phyloP scores from a whole-genome alignment of 1,140 invertebrate genomes.

The Drosophila micromelanica region DNA sequence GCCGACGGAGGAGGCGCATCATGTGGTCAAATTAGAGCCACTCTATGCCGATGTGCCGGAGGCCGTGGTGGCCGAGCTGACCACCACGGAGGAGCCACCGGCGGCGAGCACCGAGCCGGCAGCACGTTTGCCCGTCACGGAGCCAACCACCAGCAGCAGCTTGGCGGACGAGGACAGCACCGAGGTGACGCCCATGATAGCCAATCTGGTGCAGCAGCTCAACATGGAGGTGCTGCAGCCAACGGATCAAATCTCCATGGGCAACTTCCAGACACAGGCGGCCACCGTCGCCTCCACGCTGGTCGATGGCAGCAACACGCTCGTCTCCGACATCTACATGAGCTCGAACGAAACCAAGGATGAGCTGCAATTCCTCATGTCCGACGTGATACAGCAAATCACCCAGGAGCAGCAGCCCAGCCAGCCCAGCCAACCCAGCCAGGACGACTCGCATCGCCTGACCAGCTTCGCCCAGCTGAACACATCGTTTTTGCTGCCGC shows the following conservation, averaged over 20 bases:
- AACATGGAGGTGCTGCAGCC: slow-evolving; percentile 74
- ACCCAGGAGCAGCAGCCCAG: slow-evolving; percentile 39
- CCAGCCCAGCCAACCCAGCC: slow-evolving; percentile 9
- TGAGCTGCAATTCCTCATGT: slow-evolving; percentile 76
- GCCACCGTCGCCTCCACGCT: slow-evolving; percentile 84
- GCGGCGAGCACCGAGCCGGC: slow-evolving; percentile 44
- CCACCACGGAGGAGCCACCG: slow-evolving; percentile 8
- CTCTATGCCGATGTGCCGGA: slow-evolving; percentile 54
- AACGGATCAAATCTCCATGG: slow-evolving; percentile 79
- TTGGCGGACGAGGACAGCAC: slow-evolving; percentile 50
- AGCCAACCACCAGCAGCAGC: slow-evolving; percentile 48
- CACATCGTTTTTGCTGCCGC: slow-evolving; percentile 62
- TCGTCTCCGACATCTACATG: slow-evolving; percentile 56
- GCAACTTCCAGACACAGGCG: slow-evolving; percentile 82
- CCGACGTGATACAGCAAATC: slow-evolving; percentile 79
- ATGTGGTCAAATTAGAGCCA: slow-evolving; percentile 58
- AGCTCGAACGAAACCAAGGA: slow-evolving; percentile 78
- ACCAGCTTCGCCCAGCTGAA: slow-evolving; percentile 74
- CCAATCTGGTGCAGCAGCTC: slow-evolving; percentile 74
- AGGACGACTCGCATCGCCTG: slow-evolving; percentile 56
- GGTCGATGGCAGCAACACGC: slow-evolving; percentile 69
- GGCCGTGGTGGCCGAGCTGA: slow-evolving; percentile 35
- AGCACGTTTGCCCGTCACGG: slow-evolving; percentile 53
- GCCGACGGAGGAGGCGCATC: slow-evolving; percentile 26
- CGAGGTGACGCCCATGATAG: slow-evolving; percentile 65